Conservation (phyloP, 2,888 invertebrate genomes). For the Coleophora flavipennella region DNA sequence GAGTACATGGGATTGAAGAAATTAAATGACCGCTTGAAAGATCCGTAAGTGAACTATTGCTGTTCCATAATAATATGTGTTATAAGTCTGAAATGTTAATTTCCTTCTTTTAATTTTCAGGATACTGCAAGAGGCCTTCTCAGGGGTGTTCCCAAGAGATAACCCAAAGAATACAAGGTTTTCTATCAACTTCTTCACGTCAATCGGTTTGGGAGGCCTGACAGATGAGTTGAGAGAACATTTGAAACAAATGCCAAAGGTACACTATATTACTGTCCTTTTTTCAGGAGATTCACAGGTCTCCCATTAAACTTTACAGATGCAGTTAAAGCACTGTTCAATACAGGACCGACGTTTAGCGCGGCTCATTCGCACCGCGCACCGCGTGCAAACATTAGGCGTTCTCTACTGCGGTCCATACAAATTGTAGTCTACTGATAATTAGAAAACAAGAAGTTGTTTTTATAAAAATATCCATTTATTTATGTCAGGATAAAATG, state of each 20-base stretch:
- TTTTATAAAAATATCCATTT: too few relatives aligned
- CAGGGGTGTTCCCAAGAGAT: constrained; percentile 94
- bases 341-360: too few relatives aligned
- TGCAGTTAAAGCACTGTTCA: too few relatives aligned
- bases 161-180: constrained; percentile 97
- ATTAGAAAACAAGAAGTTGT: too few relatives aligned
- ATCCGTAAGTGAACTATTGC: constrained; percentile 77
- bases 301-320: too few relatives aligned
- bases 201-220: constrained; percentile 95
- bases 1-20: constrained; percentile 97
- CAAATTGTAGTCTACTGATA: too few relatives aligned
- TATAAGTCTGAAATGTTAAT: constrained; percentile 7
- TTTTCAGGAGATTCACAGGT: background rate
- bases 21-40: constrained; percentile 90
- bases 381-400: too few relatives aligned
- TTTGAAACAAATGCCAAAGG: constrained; percentile 84
- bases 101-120: constrained; percentile 47
- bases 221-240: constrained; percentile 94
- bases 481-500: too few relatives aligned
- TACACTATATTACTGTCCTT: constrained; percentile 21
- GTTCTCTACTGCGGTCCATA: too few relatives aligned
- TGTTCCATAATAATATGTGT: constrained; percentile 8
- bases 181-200: constrained; percentile 98
- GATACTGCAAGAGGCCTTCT: constrained; percentile 87
- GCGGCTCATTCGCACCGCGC: too few relatives aligned